Conservation (phyloP, 2,113 vertebrate genomes). For the Grammomys dolichurus region DNA sequence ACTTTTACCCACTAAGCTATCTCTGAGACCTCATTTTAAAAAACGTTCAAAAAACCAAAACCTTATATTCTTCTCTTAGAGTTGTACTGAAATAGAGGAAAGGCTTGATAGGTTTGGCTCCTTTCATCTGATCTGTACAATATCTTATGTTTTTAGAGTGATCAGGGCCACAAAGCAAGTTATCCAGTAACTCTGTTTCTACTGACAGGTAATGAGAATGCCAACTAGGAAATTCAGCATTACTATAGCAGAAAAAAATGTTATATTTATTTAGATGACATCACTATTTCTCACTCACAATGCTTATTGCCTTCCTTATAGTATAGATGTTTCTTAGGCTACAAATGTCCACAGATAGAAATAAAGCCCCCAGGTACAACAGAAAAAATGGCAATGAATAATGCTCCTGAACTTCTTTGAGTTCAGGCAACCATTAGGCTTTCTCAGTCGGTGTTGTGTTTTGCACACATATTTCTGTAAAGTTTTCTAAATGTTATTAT, state of each 20-base stretch:
- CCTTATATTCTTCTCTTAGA: not conserved
- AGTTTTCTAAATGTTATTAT: constrained; percentile 47
- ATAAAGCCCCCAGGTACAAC: not conserved
- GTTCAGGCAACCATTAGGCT: not conserved
- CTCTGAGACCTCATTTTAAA: not conserved
- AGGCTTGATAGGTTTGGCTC: not conserved
- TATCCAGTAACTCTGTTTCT: not conserved
- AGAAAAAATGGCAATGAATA: constrained; percentile 30
- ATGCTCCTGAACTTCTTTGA: constrained; percentile 30
- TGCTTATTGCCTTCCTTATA: not conserved
- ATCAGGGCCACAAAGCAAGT: not conserved
- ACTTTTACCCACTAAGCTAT: not conserved
- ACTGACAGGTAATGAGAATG: not conserved
- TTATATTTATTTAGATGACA: not conserved
- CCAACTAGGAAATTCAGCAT: constrained; percentile 33
- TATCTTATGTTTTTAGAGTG: not conserved
- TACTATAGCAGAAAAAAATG: not conserved
- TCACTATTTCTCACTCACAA: constrained; percentile 43
- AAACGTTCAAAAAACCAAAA: not conserved
- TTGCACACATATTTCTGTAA: constrained; percentile 36
- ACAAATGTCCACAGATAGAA: not conserved
- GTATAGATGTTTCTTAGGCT: constrained; percentile 21
- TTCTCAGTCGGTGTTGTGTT: not conserved
- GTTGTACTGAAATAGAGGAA: constrained; percentile 35
- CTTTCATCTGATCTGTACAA: constrained; percentile 6